Percentiles rank a stretch among this genome's conserved stretches.
These are phyloP conservation scores for Leucopsar rothschildi DNA, from an alignment of 2,113 vertebrate genomes.

Conservation along the genomic window DNA sequence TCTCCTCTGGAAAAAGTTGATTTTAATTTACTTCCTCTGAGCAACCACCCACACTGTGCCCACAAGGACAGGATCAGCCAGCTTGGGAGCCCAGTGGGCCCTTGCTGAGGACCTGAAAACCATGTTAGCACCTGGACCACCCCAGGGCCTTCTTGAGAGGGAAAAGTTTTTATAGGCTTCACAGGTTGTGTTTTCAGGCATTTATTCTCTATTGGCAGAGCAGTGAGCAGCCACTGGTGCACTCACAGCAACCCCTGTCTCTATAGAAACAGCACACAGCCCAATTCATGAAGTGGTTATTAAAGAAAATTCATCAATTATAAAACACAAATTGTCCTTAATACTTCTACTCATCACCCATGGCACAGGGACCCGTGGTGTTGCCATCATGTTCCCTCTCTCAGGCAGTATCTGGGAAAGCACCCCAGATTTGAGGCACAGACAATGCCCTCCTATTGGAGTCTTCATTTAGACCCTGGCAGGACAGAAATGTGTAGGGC, in stretches of 20 bases:
- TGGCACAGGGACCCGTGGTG: no score
- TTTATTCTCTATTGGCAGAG: background rate
- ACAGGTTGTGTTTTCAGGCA: background rate
- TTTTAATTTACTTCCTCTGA: background rate
- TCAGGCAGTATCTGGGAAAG: background rate
- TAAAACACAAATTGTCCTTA: background rate
- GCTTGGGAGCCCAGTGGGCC: background rate
- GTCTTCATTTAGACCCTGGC: background rate
- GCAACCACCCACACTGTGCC: background rate
- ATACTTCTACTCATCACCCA: background rate
- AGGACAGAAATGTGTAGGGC: background rate
- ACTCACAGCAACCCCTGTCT: background rate
- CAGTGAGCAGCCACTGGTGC: fast-evolving
- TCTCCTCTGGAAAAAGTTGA: background rate
- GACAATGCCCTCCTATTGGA: background rate
- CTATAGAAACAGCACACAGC: background rate
- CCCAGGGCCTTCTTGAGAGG: background rate
- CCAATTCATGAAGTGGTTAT: background rate
- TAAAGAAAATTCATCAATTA: background rate
- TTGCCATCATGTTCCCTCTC: background rate
- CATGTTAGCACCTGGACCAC: background rate
- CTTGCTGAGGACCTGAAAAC: background rate
- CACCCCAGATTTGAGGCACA: background rate
- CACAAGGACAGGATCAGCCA: fast-evolving
- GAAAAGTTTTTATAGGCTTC: background rate